Conservation (phyloP, 2,888 invertebrate species). For the Philhelius pedissequus region DNA sequence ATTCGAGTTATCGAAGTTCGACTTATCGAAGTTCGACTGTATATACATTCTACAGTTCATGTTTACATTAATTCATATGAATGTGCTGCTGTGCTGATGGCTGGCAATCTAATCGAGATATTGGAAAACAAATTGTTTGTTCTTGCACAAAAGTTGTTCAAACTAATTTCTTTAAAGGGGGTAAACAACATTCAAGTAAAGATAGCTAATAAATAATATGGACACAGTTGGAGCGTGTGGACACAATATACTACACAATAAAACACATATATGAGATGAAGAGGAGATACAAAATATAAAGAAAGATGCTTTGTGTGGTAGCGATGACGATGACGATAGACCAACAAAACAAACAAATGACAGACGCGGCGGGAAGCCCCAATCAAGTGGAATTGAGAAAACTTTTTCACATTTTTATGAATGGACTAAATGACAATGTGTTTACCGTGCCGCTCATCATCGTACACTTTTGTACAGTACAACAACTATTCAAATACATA, state of each 20-base stretch:
- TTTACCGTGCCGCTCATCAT: neutral
- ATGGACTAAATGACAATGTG: constrained; percentile 47
- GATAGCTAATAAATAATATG: neutral
- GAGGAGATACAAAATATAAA: neutral
- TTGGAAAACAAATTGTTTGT: constrained; percentile 63
- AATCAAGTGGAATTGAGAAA: constrained; percentile 66
- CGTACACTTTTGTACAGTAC: neutral
- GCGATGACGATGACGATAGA: neutral
- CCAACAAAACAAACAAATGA: no score
- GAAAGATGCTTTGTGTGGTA: constrained; percentile 22
- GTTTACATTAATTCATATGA: constrained; percentile 34
- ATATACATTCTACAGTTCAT: no score
- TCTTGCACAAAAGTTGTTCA: constrained; percentile 64
- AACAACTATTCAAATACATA: neutral
- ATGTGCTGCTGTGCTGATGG: constrained; percentile 1
- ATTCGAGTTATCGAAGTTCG: no score
- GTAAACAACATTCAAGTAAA: constrained; percentile 1
- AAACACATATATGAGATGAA: neutral
- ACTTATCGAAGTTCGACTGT: no score
- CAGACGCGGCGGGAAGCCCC: constrained; percentile 55
- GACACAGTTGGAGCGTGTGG: constrained; percentile 21
- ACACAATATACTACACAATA: constrained; percentile 13
- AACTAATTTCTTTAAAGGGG: constrained; percentile 32
- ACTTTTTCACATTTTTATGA: constrained; percentile 64
- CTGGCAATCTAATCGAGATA: constrained; percentile 54